phyloP scores from a whole-genome alignment of 1,140 invertebrate species.

The Panonychus citri region DNA sequence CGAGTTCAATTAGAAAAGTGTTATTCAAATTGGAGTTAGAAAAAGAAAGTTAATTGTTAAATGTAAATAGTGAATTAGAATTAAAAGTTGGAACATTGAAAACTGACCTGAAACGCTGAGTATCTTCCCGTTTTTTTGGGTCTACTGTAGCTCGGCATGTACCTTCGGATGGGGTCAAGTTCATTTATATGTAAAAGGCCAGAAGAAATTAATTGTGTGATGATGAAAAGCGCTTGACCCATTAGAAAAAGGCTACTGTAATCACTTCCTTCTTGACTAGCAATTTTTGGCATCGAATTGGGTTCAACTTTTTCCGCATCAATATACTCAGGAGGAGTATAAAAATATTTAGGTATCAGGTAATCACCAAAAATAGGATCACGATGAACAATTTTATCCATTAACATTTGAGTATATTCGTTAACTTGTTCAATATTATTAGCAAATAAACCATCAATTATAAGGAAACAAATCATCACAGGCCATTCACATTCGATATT shows the following conservation, averaged over 20 bases:
- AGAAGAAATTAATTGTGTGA: constrained; percentile 62
- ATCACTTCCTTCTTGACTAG: constrained; percentile 34
- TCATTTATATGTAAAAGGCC: constrained; percentile 79
- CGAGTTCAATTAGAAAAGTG: too few relatives aligned
- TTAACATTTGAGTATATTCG: constrained; percentile 60
- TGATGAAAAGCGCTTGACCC: constrained; percentile 85
- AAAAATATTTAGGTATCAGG: constrained; percentile 57
- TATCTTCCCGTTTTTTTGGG: constrained; percentile 70
- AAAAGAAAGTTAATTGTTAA: too few relatives aligned
- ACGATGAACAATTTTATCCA: constrained; percentile 20
- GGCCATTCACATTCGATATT: constrained; percentile 96
- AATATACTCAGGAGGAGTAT: constrained; percentile 54
- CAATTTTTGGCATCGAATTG: constrained; percentile 36
- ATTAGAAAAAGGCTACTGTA: constrained; percentile 38
- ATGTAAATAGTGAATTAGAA: too few relatives aligned
- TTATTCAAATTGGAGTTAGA: too few relatives aligned
- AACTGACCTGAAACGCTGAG: constrained; percentile 76
- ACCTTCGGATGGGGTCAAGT: constrained; percentile 77
- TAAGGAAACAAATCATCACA: constrained; percentile 78
- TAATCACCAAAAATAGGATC: constrained; percentile 12
- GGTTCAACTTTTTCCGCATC: constrained; percentile 47
- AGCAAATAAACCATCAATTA: constrained; percentile 54
- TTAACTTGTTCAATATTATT: constrained; percentile 67
- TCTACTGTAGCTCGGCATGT: constrained; percentile 82
- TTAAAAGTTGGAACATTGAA: too few relatives aligned